phyloP scores from a whole-genome alignment of 1,140 invertebrate species.

The Micrasema longulum region DNA sequence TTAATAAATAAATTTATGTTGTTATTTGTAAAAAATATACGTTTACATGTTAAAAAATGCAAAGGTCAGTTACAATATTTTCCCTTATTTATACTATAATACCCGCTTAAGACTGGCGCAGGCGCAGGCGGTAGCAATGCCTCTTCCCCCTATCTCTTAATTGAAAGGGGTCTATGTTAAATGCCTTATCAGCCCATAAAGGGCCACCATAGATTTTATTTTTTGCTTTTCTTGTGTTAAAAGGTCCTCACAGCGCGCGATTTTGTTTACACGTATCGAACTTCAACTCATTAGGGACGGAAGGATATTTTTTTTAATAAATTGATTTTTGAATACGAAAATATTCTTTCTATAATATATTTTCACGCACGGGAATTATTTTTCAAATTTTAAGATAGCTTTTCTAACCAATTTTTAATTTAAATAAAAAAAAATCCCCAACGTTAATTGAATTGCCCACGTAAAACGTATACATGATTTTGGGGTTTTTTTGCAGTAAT shows the following conservation, averaged over 20 bases:
- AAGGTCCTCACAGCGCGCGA: constrained; percentile 10
- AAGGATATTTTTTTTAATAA: not conserved
- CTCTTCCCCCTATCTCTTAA: constrained; percentile 26
- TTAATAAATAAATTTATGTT: too few relatives aligned
- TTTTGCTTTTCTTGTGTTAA: constrained; percentile 2
- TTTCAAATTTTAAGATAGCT: too few relatives aligned
- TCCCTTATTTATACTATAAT: not conserved
- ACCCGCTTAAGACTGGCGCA: not conserved
- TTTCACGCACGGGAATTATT: too few relatives aligned
- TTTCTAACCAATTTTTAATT: too few relatives aligned
- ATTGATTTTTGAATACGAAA: too few relatives aligned
- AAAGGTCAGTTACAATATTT: not conserved
- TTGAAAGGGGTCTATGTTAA: constrained; percentile 34
- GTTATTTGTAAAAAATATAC: too few relatives aligned
- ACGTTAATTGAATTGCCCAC: too few relatives aligned
- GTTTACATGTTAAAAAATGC: too few relatives aligned
- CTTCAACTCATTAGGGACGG: not conserved
- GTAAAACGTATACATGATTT: too few relatives aligned
- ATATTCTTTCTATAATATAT: too few relatives aligned
- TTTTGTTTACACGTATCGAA: constrained; percentile 30
- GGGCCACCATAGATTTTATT: constrained; percentile 12
- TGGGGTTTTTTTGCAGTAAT: too few relatives aligned
- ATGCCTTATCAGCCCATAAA: constrained; percentile 18
- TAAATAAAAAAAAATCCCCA: too few relatives aligned
- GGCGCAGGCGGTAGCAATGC: constrained; percentile 13